Evolutionary conservation across 2,888 invertebrate species (phyloP), one percentile per base, ranked within the genome.

Genomic region (Callimorpha dominula): DNA sequence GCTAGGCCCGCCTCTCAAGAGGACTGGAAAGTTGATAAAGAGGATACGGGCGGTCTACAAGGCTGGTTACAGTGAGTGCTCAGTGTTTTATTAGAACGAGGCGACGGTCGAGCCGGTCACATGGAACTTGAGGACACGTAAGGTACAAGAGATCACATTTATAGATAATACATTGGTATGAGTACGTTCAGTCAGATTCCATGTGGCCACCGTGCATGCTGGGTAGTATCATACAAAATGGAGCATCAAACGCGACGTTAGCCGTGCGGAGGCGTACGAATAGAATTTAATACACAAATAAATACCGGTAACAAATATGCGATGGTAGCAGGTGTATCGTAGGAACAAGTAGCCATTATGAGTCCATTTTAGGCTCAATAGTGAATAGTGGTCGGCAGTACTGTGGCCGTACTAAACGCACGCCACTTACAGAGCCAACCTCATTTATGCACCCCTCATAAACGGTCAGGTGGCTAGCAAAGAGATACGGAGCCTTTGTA

Each of bases 401-500:
- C 87, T 89, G 91, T 89, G 90, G 89, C 81, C 82, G 87, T 88
- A 86, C 88, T 86, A 86, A 87, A 86, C 89, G 87, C 87, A 87
- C 81, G 81, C 88, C 85, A 84, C 84, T 87, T 85, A 86, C 84
- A 82, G 80, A 88, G 83, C 85, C 89, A 88, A 83, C 86, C 90
- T 94, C 91, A 94, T 93, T 94, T 93, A 95, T 95, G 94, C 95
- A 95, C 95, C 95, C 95, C 93, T 93, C 92, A 88, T 91, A 91
- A 91, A 90, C 92, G 92, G 89, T 91, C 91, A 91, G 90, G 88
- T 92, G 93, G 89, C 86, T 91, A 87, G 90, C 89, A 90, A 88
- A 89, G 82, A 87, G 83, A 87, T 87, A 88, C 82, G 86, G 81
- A 86, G 86, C 84, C 86, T 83, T 84, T 84, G 73, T 75, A 75